Percentiles rank a stretch among this genome's conserved stretches.
These are phyloP conservation scores for Acromyrmex heyeri DNA, from an alignment of 1,140 invertebrate genomes.

Conservation along the genomic window DNA sequence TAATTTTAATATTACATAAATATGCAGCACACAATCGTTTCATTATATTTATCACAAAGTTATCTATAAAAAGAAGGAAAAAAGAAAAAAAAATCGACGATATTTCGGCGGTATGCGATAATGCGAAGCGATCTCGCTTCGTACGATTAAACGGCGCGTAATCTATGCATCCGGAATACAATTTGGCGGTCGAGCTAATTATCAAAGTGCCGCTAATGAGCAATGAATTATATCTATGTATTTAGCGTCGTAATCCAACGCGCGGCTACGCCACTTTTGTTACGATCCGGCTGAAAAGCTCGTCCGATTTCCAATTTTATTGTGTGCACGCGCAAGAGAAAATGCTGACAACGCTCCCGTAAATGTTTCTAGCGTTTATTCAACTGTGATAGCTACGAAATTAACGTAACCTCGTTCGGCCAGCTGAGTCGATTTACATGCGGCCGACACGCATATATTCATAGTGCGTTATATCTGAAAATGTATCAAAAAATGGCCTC, in stretches of 20 bases:
- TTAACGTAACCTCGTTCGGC: constrained; percentile 71
- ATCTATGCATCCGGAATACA: constrained; percentile 42
- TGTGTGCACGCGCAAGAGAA: constrained; percentile 36
- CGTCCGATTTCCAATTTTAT: constrained; percentile 53
- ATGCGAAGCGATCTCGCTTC: constrained; percentile 1
- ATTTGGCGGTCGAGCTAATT: constrained; percentile 56
- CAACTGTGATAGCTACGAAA: constrained; percentile 64
- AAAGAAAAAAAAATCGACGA: not conserved
- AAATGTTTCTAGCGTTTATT: constrained; percentile 68
- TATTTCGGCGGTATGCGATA: not conserved
- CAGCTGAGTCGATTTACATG: constrained; percentile 54
- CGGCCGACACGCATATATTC: not conserved
- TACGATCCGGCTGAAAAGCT: constrained; percentile 30
- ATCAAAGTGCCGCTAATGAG: constrained; percentile 63
- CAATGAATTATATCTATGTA: constrained; percentile 62
- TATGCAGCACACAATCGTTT: not conserved
- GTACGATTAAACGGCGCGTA: constrained; percentile 49
- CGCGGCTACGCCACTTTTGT: constrained; percentile 25
- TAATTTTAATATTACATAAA: not conserved
- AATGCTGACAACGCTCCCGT: constrained; percentile 61
- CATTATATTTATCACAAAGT: not conserved
- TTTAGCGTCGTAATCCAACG: constrained; percentile 56
- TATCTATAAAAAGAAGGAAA: not conserved
- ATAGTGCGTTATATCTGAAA: not conserved
- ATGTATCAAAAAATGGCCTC: not conserved